Conservation (phyloP, 1,140 invertebrate genomes). For the Sitophilus oryzae region DNA sequence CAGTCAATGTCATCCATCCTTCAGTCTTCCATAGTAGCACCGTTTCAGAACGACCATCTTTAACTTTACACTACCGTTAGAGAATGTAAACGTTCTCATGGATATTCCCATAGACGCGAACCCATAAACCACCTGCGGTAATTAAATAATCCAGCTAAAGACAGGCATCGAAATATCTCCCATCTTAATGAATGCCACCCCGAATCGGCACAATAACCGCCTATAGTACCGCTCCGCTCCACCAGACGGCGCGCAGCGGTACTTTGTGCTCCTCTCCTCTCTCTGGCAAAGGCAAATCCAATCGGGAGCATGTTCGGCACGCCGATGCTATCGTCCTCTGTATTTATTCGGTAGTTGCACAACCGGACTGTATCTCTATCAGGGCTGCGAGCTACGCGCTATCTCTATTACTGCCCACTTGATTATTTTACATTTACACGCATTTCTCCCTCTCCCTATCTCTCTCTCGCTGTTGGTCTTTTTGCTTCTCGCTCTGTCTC, state of each 20-base stretch:
- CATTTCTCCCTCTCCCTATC: slow-evolving; percentile 29
- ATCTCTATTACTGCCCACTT: slow-evolving; percentile 39
- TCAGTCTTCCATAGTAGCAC: no score
- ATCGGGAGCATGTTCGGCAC: slow-evolving; percentile 38
- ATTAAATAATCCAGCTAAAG: neutral
- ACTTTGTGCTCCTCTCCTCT: slow-evolving; percentile 28
- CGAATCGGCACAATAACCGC: slow-evolving; percentile 20
- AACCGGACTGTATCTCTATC: slow-evolving; percentile 35
- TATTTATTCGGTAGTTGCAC: slow-evolving; percentile 42
- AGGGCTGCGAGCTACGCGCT: slow-evolving; percentile 34
- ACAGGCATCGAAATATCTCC: slow-evolving; percentile 8
- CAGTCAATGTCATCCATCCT: no score
- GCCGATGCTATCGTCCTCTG: slow-evolving; percentile 25
- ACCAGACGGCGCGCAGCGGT: slow-evolving; percentile 17
- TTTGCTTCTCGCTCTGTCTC: slow-evolving; percentile 22
- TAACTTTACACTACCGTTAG: no score
- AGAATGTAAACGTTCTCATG: no score
- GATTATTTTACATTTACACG: slow-evolving; percentile 41
- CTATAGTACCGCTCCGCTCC: no score
- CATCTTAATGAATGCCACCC: slow-evolving; percentile 26
- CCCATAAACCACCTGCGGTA: neutral
- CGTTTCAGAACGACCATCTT: no score
- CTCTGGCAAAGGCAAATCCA: no score
- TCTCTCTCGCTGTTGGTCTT: slow-evolving; percentile 19
- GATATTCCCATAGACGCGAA: neutral